Evolutionary conservation across 1,140 invertebrate genomes (phyloP).

Genomic region (Arion vulgaris): DNA sequence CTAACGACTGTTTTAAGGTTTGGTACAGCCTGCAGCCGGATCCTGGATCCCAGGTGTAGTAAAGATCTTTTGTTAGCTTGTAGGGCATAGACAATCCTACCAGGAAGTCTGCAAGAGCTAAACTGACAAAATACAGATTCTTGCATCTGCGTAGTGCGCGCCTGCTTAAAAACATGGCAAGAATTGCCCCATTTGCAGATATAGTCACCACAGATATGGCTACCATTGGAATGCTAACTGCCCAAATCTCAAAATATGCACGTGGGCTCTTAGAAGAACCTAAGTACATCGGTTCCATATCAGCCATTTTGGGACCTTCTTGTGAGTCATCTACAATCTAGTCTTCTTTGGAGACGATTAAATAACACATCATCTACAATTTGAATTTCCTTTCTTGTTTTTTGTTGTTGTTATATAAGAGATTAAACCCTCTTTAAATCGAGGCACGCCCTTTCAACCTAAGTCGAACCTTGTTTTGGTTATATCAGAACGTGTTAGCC

Average conservation of each 20-base stretch:
- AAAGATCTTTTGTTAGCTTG: constrained; percentile 50
- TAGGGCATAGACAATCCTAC: constrained; percentile 58
- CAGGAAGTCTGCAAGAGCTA: constrained; percentile 59
- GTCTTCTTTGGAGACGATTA: too few relatives aligned
- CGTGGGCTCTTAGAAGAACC: background rate
- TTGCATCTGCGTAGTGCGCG: constrained; percentile 52
- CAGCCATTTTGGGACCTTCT: constrained; percentile 3
- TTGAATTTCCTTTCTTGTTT: too few relatives aligned
- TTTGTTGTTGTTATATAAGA: too few relatives aligned
- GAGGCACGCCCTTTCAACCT: too few relatives aligned
- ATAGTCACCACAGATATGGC: constrained; percentile 50
- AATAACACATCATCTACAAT: constrained; percentile 4
- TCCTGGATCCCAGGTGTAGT: constrained; percentile 45
- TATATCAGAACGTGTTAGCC: too few relatives aligned
- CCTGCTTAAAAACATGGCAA: constrained; percentile 55
- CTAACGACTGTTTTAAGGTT: constrained; percentile 55
- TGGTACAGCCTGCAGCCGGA: constrained; percentile 52
- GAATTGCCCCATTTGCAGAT: constrained; percentile 54
- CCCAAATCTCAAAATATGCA: constrained; percentile 46
- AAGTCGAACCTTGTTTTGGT: too few relatives aligned
- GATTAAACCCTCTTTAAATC: too few relatives aligned
- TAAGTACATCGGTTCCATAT: background rate
- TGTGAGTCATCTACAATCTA: background rate
- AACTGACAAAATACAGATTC: constrained; percentile 59
- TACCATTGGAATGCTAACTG: constrained; percentile 51